Conservation (phyloP, 2,888 invertebrate genomes). For the Drosophila macrothrix region DNA sequence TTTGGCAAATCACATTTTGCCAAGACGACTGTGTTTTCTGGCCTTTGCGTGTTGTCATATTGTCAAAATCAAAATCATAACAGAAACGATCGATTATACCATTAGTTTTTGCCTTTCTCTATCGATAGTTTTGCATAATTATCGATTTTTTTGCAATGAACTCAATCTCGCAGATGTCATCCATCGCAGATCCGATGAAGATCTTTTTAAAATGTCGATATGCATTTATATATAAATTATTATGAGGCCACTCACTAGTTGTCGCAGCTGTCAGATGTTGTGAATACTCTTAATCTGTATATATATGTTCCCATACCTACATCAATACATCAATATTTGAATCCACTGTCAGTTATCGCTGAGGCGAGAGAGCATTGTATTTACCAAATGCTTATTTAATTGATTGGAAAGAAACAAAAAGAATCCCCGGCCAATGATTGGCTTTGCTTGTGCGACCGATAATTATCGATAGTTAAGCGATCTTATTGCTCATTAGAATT, state of each 20-base stretch:
- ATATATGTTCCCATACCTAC: neutral
- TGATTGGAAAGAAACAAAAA: neutral
- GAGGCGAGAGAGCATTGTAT: neutral
- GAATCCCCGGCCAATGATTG: neutral
- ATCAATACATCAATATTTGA: neutral
- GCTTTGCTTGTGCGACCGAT: neutral
- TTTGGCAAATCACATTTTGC: neutral
- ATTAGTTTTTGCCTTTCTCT: neutral
- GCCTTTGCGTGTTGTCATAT: neutral
- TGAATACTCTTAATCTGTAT: neutral
- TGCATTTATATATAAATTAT: neutral
- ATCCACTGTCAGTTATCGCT: neutral
- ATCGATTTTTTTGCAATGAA: neutral
- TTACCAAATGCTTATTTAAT: too few relatives aligned
- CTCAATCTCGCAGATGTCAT: neutral
- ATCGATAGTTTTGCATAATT: neutral
- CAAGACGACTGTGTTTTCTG: neutral
- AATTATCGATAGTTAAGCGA: conserved; percentile 24
- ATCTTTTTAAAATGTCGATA: neutral
- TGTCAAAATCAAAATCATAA: neutral
- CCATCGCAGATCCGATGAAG: neutral
- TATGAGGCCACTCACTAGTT: neutral
- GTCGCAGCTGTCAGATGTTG: neutral
- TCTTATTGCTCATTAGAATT: conserved; percentile 72
- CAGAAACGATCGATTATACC: neutral